Conservation (phyloP, 2,888 invertebrate species). For the Cacoxenus indagator region DNA sequence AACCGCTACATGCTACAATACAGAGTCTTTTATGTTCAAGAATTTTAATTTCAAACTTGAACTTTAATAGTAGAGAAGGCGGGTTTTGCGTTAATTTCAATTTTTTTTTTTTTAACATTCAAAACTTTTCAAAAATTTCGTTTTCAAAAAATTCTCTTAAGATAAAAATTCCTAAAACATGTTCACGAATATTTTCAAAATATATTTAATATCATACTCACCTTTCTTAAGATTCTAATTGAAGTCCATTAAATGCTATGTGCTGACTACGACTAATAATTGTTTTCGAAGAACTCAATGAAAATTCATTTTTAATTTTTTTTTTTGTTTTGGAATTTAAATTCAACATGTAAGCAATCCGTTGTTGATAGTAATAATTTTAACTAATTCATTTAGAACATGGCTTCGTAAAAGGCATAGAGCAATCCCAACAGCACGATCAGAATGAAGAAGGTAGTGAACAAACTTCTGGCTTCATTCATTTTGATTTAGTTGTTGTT, state of each 20-base stretch:
- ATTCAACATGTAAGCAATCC: constrained; percentile 57
- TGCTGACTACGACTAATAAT: constrained; percentile 41
- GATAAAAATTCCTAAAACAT: background rate
- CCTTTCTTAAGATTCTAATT: constrained; percentile 57
- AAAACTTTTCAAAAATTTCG: background rate
- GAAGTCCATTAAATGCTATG: constrained; percentile 65
- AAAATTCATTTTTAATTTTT: constrained; percentile 26
- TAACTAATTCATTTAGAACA: constrained; percentile 48
- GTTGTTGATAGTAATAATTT: constrained; percentile 23
- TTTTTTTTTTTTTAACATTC: too few relatives aligned
- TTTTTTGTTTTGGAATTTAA: constrained; percentile 45
- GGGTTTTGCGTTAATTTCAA: too few relatives aligned
- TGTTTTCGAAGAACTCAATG: background rate
- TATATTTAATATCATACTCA: constrained; percentile 36
- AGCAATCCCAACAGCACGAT: constrained; percentile 78
- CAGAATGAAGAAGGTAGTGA: constrained; percentile 81
- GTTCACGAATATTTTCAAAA: background rate
- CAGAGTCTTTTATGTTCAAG: too few relatives aligned
- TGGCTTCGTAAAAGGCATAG: constrained; percentile 79
- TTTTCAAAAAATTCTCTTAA: constrained; percentile 3
- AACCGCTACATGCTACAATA: too few relatives aligned
- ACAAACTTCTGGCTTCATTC: constrained; percentile 77
- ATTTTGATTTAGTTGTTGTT: constrained; percentile 54
- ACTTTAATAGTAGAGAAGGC: too few relatives aligned
- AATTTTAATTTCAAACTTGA: too few relatives aligned